Percentiles rank a stretch among this genome's conserved stretches.
Conservation (phyloP, 2,113 vertebrate genomes). For the Hemiscyllium ocellatum region DNA sequence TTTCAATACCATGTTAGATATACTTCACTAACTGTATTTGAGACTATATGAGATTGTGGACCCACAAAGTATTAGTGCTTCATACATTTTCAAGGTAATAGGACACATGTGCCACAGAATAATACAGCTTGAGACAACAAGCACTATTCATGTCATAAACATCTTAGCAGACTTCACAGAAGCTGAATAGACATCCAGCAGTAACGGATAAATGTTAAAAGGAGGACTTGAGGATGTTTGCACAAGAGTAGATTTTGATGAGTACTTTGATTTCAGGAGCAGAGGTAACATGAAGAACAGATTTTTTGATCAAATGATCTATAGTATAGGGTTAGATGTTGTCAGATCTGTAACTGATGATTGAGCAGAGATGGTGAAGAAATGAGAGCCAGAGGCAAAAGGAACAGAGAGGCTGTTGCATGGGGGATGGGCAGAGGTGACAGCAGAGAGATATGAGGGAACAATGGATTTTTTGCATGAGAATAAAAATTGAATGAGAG, state of each 20-base stretch:
- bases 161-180: neutral
- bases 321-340: neutral
- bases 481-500: neutral
- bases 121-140: neutral
- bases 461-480: neutral
- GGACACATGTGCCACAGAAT: neutral
- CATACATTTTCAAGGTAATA: neutral
- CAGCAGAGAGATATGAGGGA: neutral
- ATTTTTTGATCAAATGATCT: neutral
- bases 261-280: neutral
- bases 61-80: neutral
- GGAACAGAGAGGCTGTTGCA: neutral
- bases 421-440: too few species aligned
- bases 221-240: neutral
- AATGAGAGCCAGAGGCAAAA: neutral
- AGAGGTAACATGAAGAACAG: neutral
- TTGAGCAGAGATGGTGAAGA: neutral
- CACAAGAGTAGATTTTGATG: neutral
- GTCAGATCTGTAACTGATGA: neutral
- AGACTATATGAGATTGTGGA: neutral
- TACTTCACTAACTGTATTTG: neutral
- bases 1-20: neutral
- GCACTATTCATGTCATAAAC: neutral
- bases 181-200: neutral
- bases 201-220: neutral